phyloP scores from a whole-genome alignment of 1,140 invertebrate genomes.

The Drosophila ercepeae region DNA sequence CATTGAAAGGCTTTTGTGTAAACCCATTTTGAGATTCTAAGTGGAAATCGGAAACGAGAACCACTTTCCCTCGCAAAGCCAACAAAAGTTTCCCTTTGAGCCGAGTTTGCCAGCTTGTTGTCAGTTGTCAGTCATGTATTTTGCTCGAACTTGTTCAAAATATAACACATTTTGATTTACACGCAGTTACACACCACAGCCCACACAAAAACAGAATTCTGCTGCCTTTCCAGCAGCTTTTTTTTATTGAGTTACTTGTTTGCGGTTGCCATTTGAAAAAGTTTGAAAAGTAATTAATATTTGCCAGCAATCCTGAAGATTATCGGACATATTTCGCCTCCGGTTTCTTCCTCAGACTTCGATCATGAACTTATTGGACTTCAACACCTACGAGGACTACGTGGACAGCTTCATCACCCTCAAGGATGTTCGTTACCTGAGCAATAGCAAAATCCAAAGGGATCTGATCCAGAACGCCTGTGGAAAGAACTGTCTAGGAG shows the following conservation, averaged over 20 bases:
- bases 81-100: constrained; percentile 18
- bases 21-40: neutral
- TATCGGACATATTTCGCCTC: neutral
- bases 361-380: constrained; percentile 32
- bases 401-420: constrained; percentile 41
- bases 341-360: neutral
- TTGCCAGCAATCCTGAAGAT: neutral
- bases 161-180: constrained; percentile 26
- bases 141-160: constrained; percentile 13
- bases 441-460: constrained; percentile 18
- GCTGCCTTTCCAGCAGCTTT: too few relatives aligned
- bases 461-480: constrained; percentile 23
- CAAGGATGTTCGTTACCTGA: constrained; percentile 41
- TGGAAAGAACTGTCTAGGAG: constrained; percentile 30
- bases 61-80: neutral
- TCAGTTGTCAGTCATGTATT: constrained; percentile 24
- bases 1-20: constrained; percentile 12
- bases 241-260: constrained; percentile 7
- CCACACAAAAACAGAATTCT: constrained; percentile 3
- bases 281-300: neutral
- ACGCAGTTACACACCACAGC: neutral
- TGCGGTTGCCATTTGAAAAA: neutral
- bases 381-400: constrained; percentile 33
- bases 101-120: constrained; percentile 14
- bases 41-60: neutral